These are phyloP conservation scores for Leucoptera coffeella DNA, from an alignment of 2,888 invertebrate species.

Conservation along the genomic window DNA sequence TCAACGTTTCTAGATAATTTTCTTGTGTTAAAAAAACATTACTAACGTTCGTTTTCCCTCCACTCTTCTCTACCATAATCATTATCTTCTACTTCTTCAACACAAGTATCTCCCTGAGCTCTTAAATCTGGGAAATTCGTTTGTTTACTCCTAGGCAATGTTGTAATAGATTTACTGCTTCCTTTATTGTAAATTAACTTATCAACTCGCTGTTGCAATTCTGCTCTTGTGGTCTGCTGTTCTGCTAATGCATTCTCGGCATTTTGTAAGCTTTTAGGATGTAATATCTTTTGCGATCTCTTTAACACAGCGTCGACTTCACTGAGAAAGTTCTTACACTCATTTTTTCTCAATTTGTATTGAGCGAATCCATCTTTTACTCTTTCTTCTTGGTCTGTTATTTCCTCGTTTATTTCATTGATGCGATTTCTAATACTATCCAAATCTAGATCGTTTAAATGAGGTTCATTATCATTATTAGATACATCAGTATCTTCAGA, in stretches of 20 bases:
- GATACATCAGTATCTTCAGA: not conserved
- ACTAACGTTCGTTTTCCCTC: slow-evolving; percentile 2
- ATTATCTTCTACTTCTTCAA: slow-evolving; percentile 6
- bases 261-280: slow-evolving; percentile 13
- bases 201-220: slow-evolving; percentile 24
- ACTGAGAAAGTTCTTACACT: slow-evolving; percentile 30
- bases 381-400: slow-evolving; percentile 27
- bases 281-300: slow-evolving; percentile 29
- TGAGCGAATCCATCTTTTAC: slow-evolving; percentile 23
- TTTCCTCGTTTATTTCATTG: slow-evolving; percentile 23
- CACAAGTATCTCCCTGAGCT: slow-evolving; percentile 23
- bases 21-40: not conserved
- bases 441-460: slow-evolving; percentile 25
- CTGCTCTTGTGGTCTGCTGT: slow-evolving; percentile 16
- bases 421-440: slow-evolving; percentile 32
- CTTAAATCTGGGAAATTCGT: too few species aligned
- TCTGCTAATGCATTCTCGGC: slow-evolving; percentile 14
- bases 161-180: slow-evolving; percentile 30
- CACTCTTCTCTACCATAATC: too few species aligned
- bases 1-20: too few species aligned
- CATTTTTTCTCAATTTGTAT: slow-evolving; percentile 26
- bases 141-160: too few species aligned
- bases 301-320: slow-evolving; percentile 32
- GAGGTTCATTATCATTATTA: not conserved
- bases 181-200: slow-evolving; percentile 22